Conservation (phyloP, 1,140 invertebrate genomes). For the Lordiphosa stackelbergi region DNA sequence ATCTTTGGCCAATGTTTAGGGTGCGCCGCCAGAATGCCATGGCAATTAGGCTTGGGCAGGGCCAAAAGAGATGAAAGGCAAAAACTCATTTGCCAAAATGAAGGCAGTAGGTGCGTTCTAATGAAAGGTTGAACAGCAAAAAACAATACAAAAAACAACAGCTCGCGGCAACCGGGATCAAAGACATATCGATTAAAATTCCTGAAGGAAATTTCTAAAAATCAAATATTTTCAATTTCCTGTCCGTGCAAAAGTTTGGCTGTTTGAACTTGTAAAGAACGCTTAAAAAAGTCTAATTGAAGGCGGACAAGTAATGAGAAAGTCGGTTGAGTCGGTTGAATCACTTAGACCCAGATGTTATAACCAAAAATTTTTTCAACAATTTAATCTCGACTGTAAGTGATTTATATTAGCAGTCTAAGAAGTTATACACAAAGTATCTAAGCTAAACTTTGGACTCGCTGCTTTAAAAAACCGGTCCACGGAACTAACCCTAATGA, state of each 20-base stretch:
- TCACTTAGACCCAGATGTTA: too few relatives aligned
- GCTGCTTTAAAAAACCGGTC: too few relatives aligned
- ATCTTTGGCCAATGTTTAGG: conserved; percentile 25
- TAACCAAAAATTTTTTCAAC: too few relatives aligned
- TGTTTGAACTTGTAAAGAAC: too few relatives aligned
- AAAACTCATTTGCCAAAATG: conserved; percentile 3
- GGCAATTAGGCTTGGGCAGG: conserved; percentile 36
- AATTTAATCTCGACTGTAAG: too few relatives aligned
- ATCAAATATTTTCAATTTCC: conserved; percentile 21
- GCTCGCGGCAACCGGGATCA: conserved; percentile 13
- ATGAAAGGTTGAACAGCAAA: conserved; percentile 8
- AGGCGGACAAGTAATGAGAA: too few relatives aligned
- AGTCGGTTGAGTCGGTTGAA: too few relatives aligned
- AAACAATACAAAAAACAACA: background rate
- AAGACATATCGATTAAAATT: conserved; percentile 43
- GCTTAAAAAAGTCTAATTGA: too few relatives aligned
- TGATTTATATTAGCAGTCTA: too few relatives aligned
- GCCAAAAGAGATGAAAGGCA: background rate
- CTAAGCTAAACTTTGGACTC: too few relatives aligned
- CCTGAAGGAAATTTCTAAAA: conserved; percentile 17
- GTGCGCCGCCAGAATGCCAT: conserved; percentile 6
- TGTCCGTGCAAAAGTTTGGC: background rate
- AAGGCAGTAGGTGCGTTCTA: conserved; percentile 6
- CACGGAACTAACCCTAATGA: too few relatives aligned
- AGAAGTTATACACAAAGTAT: too few relatives aligned